Evolutionary conservation across 1,140 invertebrate species (phyloP).

Genomic region (Drosophila leontia): DNA sequence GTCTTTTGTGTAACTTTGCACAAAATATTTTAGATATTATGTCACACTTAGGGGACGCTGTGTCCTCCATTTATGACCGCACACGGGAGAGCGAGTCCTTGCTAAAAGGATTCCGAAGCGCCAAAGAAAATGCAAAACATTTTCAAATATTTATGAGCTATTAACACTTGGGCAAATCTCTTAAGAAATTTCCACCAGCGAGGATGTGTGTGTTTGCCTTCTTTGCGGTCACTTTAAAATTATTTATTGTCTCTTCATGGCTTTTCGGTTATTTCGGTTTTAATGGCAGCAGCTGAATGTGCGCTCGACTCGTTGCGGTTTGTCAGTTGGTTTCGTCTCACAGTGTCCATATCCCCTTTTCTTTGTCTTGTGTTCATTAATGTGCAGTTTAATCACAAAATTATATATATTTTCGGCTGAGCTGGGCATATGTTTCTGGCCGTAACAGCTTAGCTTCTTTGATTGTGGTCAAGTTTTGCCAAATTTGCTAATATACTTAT

Average conservation of each 20-base stretch:
- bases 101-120: slow-evolving; percentile 45
- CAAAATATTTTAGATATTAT: slow-evolving; percentile 83
- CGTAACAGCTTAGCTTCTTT: slow-evolving; percentile 17
- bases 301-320: slow-evolving; percentile 30
- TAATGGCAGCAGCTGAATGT: slow-evolving; percentile 39
- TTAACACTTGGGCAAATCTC: slow-evolving; percentile 76
- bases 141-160: slow-evolving; percentile 83
- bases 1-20: slow-evolving; percentile 78
- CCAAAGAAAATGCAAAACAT: slow-evolving; percentile 77
- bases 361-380: slow-evolving; percentile 31
- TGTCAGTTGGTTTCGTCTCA: slow-evolving; percentile 20
- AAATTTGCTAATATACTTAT: slow-evolving; percentile 9
- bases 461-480: slow-evolving; percentile 23
- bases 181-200: slow-evolving; percentile 39
- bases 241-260: slow-evolving; percentile 54
- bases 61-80: slow-evolving; percentile 75
- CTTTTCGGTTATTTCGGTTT: slow-evolving; percentile 46
- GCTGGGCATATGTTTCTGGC: background rate
- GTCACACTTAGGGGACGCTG: slow-evolving; percentile 80
- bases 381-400: slow-evolving; percentile 43
- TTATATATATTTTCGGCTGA: slow-evolving; percentile 6
- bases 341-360: too few species aligned
- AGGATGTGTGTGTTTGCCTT: slow-evolving; percentile 48
- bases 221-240: slow-evolving; percentile 49
- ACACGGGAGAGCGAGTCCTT: slow-evolving; percentile 32